Percentiles rank a stretch among this genome's conserved stretches.
These are phyloP conservation scores for Aphelocoma coerulescens DNA, from an alignment of 2,113 vertebrate genomes.

Conservation along the genomic window DNA sequence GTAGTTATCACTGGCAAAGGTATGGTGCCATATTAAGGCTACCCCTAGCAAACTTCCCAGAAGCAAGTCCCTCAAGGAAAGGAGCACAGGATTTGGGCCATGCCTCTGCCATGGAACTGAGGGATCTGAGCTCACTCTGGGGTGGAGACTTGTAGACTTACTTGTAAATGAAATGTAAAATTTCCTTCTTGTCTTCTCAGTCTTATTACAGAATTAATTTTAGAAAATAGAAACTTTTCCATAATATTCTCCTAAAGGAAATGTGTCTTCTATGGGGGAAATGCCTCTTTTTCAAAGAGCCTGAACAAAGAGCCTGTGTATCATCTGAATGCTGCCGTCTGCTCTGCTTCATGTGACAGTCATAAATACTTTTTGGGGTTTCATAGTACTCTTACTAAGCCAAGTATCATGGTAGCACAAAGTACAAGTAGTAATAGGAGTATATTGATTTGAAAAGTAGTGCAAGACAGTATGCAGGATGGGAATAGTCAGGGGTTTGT, in stretches of 20 bases:
- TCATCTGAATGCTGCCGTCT: not conserved
- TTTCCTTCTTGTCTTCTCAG: not conserved
- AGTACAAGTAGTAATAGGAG: not conserved
- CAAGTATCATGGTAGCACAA: not conserved
- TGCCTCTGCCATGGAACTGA: not conserved
- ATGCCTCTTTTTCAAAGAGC: not conserved
- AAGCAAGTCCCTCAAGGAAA: not conserved
- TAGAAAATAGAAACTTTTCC: not conserved
- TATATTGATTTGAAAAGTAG: not conserved
- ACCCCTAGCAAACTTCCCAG: not conserved
- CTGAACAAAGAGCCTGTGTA: not conserved
- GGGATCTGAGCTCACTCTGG: not conserved
- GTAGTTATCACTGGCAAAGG: not conserved
- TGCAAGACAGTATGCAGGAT: not conserved
- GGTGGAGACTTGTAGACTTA: not conserved
- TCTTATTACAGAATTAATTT: not conserved
- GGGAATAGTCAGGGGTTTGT: not conserved
- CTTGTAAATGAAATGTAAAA: not conserved
- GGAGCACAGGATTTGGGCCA: fast-evolving
- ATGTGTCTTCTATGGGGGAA: not conserved
- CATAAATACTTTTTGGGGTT: not conserved
- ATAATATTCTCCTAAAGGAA: not conserved
- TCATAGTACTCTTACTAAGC: not conserved
- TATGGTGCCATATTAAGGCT: not conserved
- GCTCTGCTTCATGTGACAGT: not conserved